Percentiles rank a stretch among this genome's conserved stretches.
These are phyloP conservation scores for Dissostichus mawsoni DNA, from an alignment of 2,113 vertebrate genomes.

Conservation along the genomic window DNA sequence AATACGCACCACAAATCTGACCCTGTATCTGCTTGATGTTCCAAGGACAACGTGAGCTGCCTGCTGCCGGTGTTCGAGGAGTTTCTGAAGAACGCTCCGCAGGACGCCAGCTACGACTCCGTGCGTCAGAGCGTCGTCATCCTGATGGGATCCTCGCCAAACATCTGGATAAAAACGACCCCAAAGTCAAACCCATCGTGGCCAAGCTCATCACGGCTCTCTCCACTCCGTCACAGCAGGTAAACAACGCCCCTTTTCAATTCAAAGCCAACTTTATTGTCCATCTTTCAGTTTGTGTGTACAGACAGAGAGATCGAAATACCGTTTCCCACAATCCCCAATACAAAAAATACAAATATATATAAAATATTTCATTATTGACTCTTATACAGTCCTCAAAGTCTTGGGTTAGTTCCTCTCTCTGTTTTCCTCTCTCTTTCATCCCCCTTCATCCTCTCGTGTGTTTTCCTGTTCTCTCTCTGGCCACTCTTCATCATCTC, in stretches of 20 bases:
- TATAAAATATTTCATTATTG: too few species aligned
- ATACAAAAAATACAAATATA: too few species aligned
- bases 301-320: too few species aligned
- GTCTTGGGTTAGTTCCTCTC: too few species aligned
- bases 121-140: conserved; percentile 98
- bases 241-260: conserved; percentile 44
- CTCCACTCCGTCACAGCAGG: conserved; percentile 98
- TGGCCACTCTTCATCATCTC: too few species aligned
- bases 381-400: too few species aligned
- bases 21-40: neutral
- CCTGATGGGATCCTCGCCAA: conserved; percentile 99
- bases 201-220: conserved; percentile 97
- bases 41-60: conserved; percentile 95
- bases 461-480: too few species aligned
- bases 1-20: too few species aligned
- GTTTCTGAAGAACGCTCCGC: conserved; percentile 95
- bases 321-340: too few species aligned
- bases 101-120: conserved; percentile 96
- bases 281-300: too few species aligned
- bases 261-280: too few species aligned
- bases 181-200: conserved; percentile 98
- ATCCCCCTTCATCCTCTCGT: too few species aligned
- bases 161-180: conserved; percentile 97
- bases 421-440: neutral
- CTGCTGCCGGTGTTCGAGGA: conserved; percentile 98